phyloP scores from a whole-genome alignment of 2,113 vertebrate species.

The Lamprotornis superbus region DNA sequence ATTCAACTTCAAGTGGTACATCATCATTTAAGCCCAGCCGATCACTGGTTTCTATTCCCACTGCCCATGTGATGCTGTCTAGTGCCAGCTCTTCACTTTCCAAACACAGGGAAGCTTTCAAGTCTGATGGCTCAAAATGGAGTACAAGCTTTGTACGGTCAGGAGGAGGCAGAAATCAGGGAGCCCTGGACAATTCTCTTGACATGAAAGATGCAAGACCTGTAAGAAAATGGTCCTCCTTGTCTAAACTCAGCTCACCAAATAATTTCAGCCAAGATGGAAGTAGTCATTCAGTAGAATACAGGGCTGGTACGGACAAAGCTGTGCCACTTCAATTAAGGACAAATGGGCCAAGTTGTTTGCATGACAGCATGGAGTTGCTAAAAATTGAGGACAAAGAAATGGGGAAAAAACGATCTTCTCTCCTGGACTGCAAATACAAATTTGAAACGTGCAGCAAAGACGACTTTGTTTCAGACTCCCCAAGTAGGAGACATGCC shows the following conservation, averaged over 20 bases:
- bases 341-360: constrained; percentile 69
- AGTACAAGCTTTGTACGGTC: constrained; percentile 72
- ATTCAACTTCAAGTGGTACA: constrained; percentile 87
- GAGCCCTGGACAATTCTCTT: constrained; percentile 69
- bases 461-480: constrained; percentile 70
- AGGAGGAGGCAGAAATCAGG: constrained; percentile 58
- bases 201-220: constrained; percentile 87
- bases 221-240: constrained; percentile 91
- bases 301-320: constrained; percentile 69
- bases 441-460: constrained; percentile 78
- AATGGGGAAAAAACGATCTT: constrained; percentile 69
- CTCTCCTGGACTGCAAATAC: constrained; percentile 78
- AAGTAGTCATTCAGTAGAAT: constrained; percentile 42
- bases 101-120: constrained; percentile 70
- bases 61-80: constrained; percentile 86
- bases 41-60: constrained; percentile 79
- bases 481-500: constrained; percentile 78
- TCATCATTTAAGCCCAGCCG: constrained; percentile 82
- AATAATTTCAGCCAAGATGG: constrained; percentile 65
- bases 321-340: constrained; percentile 68
- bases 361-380: constrained; percentile 74
- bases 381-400: constrained; percentile 77
- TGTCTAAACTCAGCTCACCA: constrained; percentile 79
- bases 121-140: constrained; percentile 72
- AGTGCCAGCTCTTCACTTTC: constrained; percentile 74